Evolutionary conservation across 2,113 vertebrate genomes (phyloP).

Genomic region (Pheucticus melanocephalus): DNA sequence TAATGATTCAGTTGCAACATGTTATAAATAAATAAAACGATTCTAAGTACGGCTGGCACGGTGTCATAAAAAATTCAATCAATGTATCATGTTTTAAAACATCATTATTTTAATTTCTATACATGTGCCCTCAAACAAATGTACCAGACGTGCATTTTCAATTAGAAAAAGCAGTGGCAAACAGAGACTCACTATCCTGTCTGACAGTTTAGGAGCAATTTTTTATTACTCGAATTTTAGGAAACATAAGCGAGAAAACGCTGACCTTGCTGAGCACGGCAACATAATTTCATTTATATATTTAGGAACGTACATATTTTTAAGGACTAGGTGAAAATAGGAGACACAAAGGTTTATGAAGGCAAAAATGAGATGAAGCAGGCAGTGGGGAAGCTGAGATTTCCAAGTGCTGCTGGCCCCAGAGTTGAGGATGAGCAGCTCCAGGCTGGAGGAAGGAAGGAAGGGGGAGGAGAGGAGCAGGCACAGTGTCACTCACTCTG

Average conservation of each 20-base stretch:
- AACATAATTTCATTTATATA: not conserved
- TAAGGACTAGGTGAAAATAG: not conserved
- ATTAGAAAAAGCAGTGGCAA: not conserved
- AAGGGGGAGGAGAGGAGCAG: not conserved
- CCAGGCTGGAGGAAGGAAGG: not conserved
- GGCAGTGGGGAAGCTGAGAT: not conserved
- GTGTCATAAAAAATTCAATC: not conserved
- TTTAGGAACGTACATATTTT: not conserved
- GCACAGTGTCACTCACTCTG: slow-evolving; percentile 16
- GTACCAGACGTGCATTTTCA: not conserved
- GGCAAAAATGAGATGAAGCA: not conserved
- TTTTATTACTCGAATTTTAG: not conserved
- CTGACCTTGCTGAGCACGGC: not conserved
- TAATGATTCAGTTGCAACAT: not conserved
- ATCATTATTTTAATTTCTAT: not conserved
- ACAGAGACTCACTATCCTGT: not conserved
- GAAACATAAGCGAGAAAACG: not conserved
- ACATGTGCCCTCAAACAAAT: not conserved
- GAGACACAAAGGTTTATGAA: not conserved
- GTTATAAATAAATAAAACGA: not conserved
- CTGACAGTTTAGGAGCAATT: not conserved
- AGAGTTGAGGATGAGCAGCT: slow-evolving; percentile 27
- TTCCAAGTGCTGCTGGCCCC: slow-evolving; percentile 7
- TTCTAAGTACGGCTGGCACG: not conserved
- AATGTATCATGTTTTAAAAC: not conserved